These are phyloP conservation scores for Meles meles DNA, from an alignment of 2,113 vertebrate genomes.

Conservation along the genomic window DNA sequence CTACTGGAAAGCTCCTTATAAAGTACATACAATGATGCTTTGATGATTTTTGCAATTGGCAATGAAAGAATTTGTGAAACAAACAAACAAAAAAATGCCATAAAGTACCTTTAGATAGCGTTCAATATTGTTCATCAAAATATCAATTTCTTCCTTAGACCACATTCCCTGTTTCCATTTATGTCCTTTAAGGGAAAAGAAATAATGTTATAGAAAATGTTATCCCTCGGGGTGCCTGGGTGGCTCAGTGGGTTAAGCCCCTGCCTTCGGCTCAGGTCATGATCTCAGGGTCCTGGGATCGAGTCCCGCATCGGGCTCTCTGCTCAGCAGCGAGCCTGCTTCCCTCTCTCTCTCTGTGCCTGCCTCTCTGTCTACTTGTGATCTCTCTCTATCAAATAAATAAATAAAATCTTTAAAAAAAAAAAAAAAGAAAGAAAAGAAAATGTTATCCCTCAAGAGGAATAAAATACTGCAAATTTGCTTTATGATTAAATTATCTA, in stretches of 20 bases:
- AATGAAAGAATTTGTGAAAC: conserved; percentile 14
- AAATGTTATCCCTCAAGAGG: neutral
- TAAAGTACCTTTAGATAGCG: conserved; percentile 92
- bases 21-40: neutral
- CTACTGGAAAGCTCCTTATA: neutral
- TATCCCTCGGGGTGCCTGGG: no score
- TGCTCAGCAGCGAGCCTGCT: no score
- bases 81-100: conserved; percentile 36
- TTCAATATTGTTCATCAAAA: conserved; percentile 98
- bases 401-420: no score
- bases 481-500: neutral
- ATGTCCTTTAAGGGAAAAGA: conserved; percentile 88
- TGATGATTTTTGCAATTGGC: neutral
- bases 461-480: neutral
- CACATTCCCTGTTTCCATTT: conserved; percentile 99
- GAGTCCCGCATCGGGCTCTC: no score
- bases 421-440: no score
- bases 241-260: no score
- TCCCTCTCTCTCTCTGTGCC: no score
- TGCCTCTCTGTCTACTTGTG: no score
- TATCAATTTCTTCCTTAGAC: conserved; percentile 99
- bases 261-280: no score
- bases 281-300: no score
- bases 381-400: no score
- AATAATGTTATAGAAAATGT: conserved; percentile 39